Conservation (phyloP, 2,888 invertebrate genomes). For the Drosophila nr. medialis region DNA sequence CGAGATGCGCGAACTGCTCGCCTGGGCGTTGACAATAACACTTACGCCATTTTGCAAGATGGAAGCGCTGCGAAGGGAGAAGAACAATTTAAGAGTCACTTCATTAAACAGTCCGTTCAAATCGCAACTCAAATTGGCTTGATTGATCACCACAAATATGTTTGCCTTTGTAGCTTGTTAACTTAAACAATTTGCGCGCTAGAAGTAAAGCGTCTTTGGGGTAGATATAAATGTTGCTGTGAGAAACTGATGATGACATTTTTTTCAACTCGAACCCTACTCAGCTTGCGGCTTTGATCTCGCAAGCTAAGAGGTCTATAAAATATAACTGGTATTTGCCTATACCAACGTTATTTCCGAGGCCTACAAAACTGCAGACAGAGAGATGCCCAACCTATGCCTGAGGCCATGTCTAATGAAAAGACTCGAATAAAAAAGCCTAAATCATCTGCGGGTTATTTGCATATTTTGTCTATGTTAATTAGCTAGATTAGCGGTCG, state of each 20-base stretch:
- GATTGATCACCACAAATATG: slow-evolving; percentile 59
- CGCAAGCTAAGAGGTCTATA: slow-evolving; percentile 13
- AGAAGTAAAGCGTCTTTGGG: neutral
- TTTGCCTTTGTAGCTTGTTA: slow-evolving; percentile 43
- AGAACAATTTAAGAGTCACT: slow-evolving; percentile 8
- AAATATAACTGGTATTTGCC: slow-evolving; percentile 33
- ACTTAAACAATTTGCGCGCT: slow-evolving; percentile 37
- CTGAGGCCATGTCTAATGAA: slow-evolving; percentile 54
- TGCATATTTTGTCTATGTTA: slow-evolving; percentile 68
- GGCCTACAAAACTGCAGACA: slow-evolving; percentile 9
- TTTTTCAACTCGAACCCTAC: neutral
- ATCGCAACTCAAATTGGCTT: slow-evolving; percentile 20
- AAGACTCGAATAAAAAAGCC: slow-evolving; percentile 42
- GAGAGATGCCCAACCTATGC: neutral
- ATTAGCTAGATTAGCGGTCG: slow-evolving; percentile 53
- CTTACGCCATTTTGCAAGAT: slow-evolving; percentile 86
- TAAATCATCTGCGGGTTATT: slow-evolving; percentile 64
- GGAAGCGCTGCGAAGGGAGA: slow-evolving; percentile 61
- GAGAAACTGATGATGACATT: slow-evolving; percentile 10
- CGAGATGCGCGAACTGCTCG: slow-evolving; percentile 88
- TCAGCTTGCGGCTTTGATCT: slow-evolving; percentile 13
- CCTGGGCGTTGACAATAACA: slow-evolving; percentile 88
- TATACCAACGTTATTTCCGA: slow-evolving; percentile 28
- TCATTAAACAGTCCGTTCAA: slow-evolving; percentile 43
- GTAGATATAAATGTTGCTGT: neutral